These are phyloP conservation scores for Atrichornis clamosus DNA, from an alignment of 2,113 vertebrate genomes.

Conservation along the genomic window DNA sequence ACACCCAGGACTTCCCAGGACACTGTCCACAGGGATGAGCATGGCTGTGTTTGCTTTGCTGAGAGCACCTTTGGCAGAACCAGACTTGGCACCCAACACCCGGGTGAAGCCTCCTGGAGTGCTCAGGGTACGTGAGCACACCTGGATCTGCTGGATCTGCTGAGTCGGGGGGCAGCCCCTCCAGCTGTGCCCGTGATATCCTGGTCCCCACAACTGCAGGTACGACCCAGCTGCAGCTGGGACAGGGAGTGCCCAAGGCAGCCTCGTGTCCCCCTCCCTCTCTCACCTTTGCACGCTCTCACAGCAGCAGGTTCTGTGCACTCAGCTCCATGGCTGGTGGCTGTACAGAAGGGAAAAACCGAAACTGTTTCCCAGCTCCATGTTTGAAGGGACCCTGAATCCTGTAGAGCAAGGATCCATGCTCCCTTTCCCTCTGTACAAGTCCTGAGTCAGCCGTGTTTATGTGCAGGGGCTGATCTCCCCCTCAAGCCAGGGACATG, in stretches of 20 bases:
- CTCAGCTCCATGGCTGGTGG: neutral
- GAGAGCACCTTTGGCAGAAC: neutral
- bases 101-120: fast-evolving
- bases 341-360: neutral
- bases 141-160: neutral
- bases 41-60: neutral
- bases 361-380: neutral
- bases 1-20: neutral
- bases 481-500: neutral
- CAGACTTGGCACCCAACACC: neutral
- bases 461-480: neutral
- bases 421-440: neutral
- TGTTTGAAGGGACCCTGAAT: neutral
- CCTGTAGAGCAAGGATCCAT: neutral
- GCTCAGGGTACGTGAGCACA: neutral
- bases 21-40: neutral
- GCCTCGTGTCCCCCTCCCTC: neutral
- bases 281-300: neutral
- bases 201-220: too few species aligned
- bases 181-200: neutral
- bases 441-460: neutral
- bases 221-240: neutral
- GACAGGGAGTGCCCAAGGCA: neutral
- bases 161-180: neutral
- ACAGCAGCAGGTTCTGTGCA: neutral